These are phyloP conservation scores for Alethe castanea DNA, from an alignment of 2,113 vertebrate genomes.

Conservation along the genomic window DNA sequence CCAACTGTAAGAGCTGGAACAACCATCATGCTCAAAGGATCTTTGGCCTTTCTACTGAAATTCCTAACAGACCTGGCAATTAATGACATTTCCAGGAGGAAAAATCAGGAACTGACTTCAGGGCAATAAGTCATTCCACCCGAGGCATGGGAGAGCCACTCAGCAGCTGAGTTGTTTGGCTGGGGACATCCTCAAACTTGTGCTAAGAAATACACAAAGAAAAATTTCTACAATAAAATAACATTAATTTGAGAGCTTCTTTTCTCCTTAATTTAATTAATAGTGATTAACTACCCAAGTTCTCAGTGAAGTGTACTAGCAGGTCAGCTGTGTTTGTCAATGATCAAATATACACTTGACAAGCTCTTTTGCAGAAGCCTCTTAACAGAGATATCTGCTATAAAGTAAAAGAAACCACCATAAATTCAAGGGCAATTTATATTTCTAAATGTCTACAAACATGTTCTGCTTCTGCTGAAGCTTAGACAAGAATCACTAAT, in stretches of 20 bases:
- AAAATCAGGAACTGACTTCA: background rate
- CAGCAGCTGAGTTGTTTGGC: background rate
- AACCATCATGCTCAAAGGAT: background rate
- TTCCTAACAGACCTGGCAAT: background rate
- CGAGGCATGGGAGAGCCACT: background rate
- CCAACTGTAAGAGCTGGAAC: background rate
- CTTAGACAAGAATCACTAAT: slow-evolving; percentile 14
- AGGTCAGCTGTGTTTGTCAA: background rate
- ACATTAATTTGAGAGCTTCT: background rate
- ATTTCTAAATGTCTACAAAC: background rate
- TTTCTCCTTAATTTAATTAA: background rate
- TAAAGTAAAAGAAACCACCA: background rate
- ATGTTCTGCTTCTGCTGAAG: background rate
- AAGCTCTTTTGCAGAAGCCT: background rate
- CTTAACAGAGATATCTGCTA: background rate
- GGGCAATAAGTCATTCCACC: background rate
- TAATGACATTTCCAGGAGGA: background rate
- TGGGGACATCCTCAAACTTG: background rate
- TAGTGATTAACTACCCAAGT: background rate
- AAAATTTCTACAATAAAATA: background rate
- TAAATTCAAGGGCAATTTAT: background rate
- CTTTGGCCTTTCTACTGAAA: background rate
- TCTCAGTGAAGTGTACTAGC: background rate
- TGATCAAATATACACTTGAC: background rate
- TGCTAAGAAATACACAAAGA: background rate